Conservation (phyloP, 2,888 invertebrate genomes). For the Schrankia costaestrigalis region DNA sequence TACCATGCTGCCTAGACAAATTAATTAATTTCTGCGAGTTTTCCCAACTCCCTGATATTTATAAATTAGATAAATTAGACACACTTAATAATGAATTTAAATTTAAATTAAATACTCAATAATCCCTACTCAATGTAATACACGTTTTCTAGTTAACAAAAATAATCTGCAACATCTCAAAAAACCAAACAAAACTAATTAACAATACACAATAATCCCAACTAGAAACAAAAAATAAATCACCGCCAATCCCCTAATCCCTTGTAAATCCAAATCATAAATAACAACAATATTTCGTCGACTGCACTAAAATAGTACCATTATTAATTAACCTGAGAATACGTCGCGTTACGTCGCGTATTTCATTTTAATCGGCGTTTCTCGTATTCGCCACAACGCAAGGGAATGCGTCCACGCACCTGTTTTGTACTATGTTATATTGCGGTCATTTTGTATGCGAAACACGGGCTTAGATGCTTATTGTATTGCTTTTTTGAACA, state of each 20-base stretch:
- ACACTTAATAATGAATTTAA: too few species aligned
- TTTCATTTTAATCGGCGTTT: conserved; percentile 70
- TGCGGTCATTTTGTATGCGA: conserved; percentile 43
- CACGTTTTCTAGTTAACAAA: too few species aligned
- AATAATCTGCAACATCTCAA: too few species aligned
- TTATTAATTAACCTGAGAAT: conserved; percentile 74
- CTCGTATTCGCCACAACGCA: conserved; percentile 61
- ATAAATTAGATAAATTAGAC: too few species aligned
- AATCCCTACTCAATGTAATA: too few species aligned
- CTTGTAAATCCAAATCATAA: conserved; percentile 55
- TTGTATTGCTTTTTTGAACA: conserved; percentile 38
- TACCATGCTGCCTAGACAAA: too few species aligned
- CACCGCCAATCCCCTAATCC: conserved; percentile 20
- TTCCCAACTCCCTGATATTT: too few species aligned
- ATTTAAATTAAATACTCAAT: too few species aligned
- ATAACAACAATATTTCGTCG: conserved; percentile 71
- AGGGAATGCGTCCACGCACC: conserved; percentile 60
- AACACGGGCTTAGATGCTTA: conserved; percentile 35
- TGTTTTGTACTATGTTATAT: conserved; percentile 62
- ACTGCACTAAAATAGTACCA: conserved; percentile 47
- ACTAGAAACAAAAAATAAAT: too few species aligned
- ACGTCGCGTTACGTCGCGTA: conserved; percentile 49
- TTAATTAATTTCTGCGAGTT: too few species aligned
- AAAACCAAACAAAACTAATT: too few species aligned
- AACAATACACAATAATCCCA: too few species aligned